A percentile compares a stretch with the other conserved stretches of the same genome.
phyloP scores from a whole-genome alignment of 2,113 vertebrate species.

The Shinisaurus crocodilurus region DNA sequence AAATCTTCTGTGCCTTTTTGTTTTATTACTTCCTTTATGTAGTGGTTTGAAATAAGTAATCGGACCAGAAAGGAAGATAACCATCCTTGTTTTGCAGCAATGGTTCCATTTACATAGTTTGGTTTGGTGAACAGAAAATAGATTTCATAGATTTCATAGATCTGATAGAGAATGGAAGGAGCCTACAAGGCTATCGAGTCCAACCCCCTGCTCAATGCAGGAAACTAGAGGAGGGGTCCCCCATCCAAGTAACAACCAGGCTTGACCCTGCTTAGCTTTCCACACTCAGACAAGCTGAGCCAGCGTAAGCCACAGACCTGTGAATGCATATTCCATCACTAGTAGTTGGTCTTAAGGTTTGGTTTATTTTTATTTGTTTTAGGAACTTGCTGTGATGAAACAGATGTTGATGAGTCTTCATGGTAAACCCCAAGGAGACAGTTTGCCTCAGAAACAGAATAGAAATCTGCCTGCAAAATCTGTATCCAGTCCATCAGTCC shows the following conservation, averaged over 20 bases:
- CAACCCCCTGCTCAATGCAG: too few species aligned
- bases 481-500: constrained; percentile 59
- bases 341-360: constrained; percentile 41
- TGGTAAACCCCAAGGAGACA: constrained; percentile 70
- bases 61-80: constrained; percentile 15
- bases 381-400: constrained; percentile 96
- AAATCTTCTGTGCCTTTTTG: constrained; percentile 24
- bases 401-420: constrained; percentile 87
- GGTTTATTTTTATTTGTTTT: constrained; percentile 60
- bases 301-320: too few species aligned
- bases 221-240: too few species aligned
- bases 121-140: constrained; percentile 24
- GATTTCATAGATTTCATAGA: too few species aligned
- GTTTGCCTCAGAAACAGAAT: constrained; percentile 60
- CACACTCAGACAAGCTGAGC: too few species aligned
- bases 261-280: too few species aligned
- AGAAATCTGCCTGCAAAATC: constrained; percentile 57
- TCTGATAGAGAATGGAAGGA: too few species aligned
- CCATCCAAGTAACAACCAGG: too few species aligned
- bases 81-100: constrained; percentile 29
- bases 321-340: constrained; percentile 24
- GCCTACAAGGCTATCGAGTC: too few species aligned
- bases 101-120: background rate
- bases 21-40: constrained; percentile 38
- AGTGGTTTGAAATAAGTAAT: constrained; percentile 38